These are phyloP conservation scores for Alaudala cheleensis DNA, from an alignment of 2,113 vertebrate species.

Conservation along the genomic window DNA sequence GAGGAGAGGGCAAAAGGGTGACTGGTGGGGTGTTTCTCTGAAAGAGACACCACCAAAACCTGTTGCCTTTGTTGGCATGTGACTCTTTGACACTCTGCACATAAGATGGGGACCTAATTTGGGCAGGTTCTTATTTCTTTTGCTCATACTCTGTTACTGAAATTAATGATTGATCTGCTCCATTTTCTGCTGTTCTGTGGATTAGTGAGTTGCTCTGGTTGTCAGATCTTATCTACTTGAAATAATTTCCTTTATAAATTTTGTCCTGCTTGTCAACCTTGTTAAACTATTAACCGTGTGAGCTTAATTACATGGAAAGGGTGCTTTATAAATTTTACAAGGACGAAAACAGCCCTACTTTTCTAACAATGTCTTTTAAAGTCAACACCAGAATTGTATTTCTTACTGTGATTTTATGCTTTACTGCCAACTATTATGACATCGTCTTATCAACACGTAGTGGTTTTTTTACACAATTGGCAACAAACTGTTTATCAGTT, in stretches of 20 bases:
- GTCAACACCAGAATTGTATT: neutral
- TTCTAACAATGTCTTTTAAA: neutral
- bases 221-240: neutral
- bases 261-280: neutral
- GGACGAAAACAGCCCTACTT: neutral
- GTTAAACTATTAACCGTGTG: neutral
- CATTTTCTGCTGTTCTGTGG: neutral
- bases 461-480: neutral
- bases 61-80: neutral
- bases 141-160: neutral
- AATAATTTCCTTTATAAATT: neutral
- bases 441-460: neutral
- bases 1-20: neutral
- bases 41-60: neutral
- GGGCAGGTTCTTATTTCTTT: neutral
- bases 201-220: neutral
- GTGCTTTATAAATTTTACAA: neutral
- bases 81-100: neutral
- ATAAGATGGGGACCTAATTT: neutral
- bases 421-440: neutral
- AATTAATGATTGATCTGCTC: neutral
- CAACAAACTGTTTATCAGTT: neutral
- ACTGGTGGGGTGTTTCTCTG: neutral
- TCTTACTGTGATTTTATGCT: neutral
- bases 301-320: neutral